Base-by-base conservation (phyloP, 2,113 vertebrate species). In the Lutjanus erythropterus region DNA sequence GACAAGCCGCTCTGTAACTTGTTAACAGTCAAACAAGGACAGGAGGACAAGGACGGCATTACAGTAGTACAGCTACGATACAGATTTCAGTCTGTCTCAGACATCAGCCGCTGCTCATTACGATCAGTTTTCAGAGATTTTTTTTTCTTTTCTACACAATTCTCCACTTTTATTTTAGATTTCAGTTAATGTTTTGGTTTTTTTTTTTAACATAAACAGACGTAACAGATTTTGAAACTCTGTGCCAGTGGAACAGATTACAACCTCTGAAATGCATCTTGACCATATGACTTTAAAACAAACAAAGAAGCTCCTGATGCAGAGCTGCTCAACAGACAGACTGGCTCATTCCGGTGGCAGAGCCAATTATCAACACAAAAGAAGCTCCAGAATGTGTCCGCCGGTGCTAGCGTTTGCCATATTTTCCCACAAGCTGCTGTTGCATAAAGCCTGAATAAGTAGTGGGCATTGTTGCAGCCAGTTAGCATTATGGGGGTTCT, bases 351-450 rank as follows among this genome's bases (percentile, higher is more conserved):
- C 75, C 62, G 76, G 21, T 27, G 46, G 35, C 50, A 53, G 49
- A 65, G 74, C 42, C 82, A 86, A 74, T 91, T 89, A 85, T 59
- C n/a, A 39, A 55, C 70, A 80, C 55, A 61, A 77, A 71, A 70
- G 37, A 25, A 71, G 71, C 70, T 49, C 39, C 65, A 49, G 29
- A 47, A 25, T 29, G 42, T 71, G 60, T 60, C 70, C n/a, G 16
- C 59, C 60, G 52, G 3, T 50, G 37, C 31, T 64, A 14, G 50
- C 47, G 58, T 75, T 50, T 33, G 37, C 46, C 66, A 47, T 53
- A 76, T 76, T 83, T 85, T 47, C 49, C 39, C 31, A 58, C 62
- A 73, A 88, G 69, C 79, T 85, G 64, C 68, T 83, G 53, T 65
- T 60, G 27, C 72, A 78, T 71, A 23, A 78, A 78, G 35, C 70